These are phyloP conservation scores for Pelagia noctiluca DNA, from an alignment of 30 jellyfish, hydroid and myxozoan genomes.

Conservation along the genomic window DNA sequence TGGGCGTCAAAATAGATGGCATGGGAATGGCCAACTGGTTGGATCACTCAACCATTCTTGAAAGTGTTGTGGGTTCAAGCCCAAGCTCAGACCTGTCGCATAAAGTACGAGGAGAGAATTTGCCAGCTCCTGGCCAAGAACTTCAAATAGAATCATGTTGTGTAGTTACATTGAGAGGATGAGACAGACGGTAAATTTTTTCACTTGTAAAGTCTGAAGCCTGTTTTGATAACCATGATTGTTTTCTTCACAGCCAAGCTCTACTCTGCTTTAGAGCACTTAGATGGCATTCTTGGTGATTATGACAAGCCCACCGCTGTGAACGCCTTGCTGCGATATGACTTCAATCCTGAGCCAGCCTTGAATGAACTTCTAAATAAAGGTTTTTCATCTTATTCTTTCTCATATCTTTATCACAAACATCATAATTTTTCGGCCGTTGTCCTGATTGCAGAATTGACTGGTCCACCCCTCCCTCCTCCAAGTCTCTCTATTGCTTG, in stretches of 20 bases:
- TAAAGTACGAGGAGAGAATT: neutral
- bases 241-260: constrained; percentile 67
- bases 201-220: too few species aligned
- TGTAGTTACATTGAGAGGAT: neutral
- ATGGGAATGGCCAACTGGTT: too few species aligned
- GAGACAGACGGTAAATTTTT: neutral
- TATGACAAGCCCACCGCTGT: constrained; percentile 70
- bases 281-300: constrained; percentile 89
- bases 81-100: neutral
- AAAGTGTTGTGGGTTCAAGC: too few species aligned
- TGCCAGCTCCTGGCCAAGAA: neutral
- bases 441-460: neutral
- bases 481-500: neutral
- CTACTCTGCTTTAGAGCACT: constrained; percentile 68
- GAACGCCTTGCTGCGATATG: constrained; percentile 45
- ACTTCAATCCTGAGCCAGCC: constrained; percentile 71
- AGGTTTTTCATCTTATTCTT: constrained; percentile 26
- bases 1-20: too few species aligned
- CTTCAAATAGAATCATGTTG: neutral
- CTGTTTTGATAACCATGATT: too few species aligned
- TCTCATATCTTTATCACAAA: neutral
- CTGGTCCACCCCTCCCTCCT: neutral
- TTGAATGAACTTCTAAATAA: constrained; percentile 68
- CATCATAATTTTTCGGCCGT: neutral
- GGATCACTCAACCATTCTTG: too few species aligned